These are phyloP conservation scores for Morone chrysops DNA, from an alignment of 2,113 vertebrate genomes.

Conservation along the genomic window DNA sequence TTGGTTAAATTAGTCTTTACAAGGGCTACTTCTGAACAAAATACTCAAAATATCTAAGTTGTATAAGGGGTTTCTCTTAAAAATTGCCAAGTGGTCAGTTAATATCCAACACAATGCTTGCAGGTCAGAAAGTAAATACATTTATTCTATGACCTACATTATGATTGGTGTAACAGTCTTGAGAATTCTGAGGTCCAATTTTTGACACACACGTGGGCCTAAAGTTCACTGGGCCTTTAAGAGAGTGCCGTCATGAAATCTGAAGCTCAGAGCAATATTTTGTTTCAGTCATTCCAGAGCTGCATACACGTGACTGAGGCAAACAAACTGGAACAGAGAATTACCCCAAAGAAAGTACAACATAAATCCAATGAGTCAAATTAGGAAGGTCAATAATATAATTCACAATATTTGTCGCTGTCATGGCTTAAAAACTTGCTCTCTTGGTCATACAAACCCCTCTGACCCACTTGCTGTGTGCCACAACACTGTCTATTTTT, in stretches of 20 bases:
- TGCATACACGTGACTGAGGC: conserved; percentile 31
- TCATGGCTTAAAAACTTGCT: conserved; percentile 11
- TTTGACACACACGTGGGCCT: background rate
- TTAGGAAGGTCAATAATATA: background rate
- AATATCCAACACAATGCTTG: background rate
- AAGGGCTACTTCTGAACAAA: background rate
- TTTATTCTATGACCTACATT: too few relatives aligned
- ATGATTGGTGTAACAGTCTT: too few relatives aligned
- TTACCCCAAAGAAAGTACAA: background rate
- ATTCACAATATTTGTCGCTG: conserved; percentile 4
- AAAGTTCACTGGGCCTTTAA: conserved; percentile 72
- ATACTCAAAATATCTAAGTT: background rate
- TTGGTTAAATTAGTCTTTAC: background rate
- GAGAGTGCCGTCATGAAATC: conserved; percentile 74
- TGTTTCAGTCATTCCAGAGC: conserved; percentile 55
- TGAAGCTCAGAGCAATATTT: conserved; percentile 64
- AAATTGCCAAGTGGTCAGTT: background rate
- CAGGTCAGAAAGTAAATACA: background rate
- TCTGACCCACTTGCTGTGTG: conserved; percentile 72
- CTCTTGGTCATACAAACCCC: conserved; percentile 24
- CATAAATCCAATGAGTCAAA: background rate
- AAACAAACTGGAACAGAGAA: conserved; percentile 18
- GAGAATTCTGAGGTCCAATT: background rate
- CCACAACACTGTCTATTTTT: conserved; percentile 83
- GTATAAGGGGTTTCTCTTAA: background rate